Conservation (phyloP, 2,797 vertebrate genomes). For the Tenualosa ilisha region DNA sequence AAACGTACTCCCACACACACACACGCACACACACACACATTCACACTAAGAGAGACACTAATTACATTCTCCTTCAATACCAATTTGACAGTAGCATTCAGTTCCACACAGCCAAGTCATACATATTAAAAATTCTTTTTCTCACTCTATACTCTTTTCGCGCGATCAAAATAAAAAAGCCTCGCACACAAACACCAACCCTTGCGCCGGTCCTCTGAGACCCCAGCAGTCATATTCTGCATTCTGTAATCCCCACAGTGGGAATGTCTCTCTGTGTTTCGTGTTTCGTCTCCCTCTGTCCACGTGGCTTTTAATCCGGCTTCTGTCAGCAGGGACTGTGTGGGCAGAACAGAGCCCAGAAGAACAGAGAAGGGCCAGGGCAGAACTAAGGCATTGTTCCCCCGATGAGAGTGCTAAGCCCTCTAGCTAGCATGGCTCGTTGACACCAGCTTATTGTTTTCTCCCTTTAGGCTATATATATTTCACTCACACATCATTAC, state of each 20-base stretch:
- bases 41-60: background rate
- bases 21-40: background rate
- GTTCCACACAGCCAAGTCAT: background rate
- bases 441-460: background rate
- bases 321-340: background rate
- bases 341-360: background rate
- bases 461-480: background rate
- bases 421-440: background rate
- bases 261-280: background rate
- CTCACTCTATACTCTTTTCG: background rate
- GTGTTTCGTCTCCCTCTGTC: background rate
- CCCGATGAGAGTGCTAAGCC: background rate
- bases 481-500: background rate
- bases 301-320: background rate
- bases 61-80: background rate
- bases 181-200: background rate
- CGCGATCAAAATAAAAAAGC: background rate
- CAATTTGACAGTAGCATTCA: constrained; percentile 1
- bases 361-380: background rate
- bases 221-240: background rate
- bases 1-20: background rate
- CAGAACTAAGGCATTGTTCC: background rate
- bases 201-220: background rate
- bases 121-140: background rate
- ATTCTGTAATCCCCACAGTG: background rate